Evolutionary conservation across 2,888 invertebrate genomes (phyloP), one percentile per base, ranked within the genome.

Genomic region (Malthinus flaveolus): DNA sequence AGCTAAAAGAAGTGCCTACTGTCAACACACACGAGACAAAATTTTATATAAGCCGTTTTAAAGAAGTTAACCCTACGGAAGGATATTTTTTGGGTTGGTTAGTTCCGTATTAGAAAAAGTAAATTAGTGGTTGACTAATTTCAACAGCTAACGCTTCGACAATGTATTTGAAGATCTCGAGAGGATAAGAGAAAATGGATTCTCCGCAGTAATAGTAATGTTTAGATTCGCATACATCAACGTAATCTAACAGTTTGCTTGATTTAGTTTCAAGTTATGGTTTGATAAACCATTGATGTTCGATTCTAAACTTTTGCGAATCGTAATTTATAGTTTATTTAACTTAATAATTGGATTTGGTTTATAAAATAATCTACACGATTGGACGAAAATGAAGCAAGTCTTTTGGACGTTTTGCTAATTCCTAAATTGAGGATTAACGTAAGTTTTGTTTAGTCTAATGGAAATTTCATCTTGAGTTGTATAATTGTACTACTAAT

Each of bases 1-100:
- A 47, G 54, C 48, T 37, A 39, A 39, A 48, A 54, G 36, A 54
- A 54, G 47, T 48, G 47, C 13, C 37, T 42, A 15, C 36, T 48
- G 54, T 39, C 54, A 33, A 3, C 35, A 35, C n/a, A 33, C 9
- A 35, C 35, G 35, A 35, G 35, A 7, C 7, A n/a, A 23, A 23
- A 23, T 23, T 23, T 23, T 23, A 23, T 23, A 23, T n/a, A 23
- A 23, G 23, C 23, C 5, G 23, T 23, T 23, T 23, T 23, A 23
- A 23, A 23, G 23, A 23, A 23, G 23, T 23, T 23, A 23, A 23
- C 5, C 5, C 2, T 23, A 23, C 23, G 3, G 23, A 5, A 23
- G 2, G 23, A 23, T 23, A 5, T 23, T 23, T 23, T 2, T 23
- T 23, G 2, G 5, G 5, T 23, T 5, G 23, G 23, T 23, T 23